phyloP scores from a whole-genome alignment of 2,888 invertebrate genomes.

The Bhutanitis thaidina region DNA sequence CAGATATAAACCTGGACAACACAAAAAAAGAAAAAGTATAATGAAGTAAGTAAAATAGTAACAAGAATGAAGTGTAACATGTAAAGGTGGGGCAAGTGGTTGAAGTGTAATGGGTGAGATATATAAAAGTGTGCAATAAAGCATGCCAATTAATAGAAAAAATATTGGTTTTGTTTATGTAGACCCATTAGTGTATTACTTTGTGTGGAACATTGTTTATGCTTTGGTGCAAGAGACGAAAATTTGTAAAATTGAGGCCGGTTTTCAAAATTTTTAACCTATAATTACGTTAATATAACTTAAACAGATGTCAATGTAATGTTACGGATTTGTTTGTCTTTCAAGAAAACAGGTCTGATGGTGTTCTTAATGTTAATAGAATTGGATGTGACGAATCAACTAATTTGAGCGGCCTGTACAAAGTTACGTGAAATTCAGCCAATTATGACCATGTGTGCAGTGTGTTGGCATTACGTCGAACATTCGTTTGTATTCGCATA shows the following conservation, averaged over 20 bases:
- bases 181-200: slow-evolving; percentile 65
- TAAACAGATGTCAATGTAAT: background rate
- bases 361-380: background rate
- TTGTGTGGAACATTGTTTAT: background rate
- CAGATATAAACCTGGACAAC: background rate
- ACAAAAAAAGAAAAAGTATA: slow-evolving; percentile 1
- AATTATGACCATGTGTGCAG: slow-evolving; percentile 67
- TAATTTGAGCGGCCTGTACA: background rate
- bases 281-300: background rate
- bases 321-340: background rate
- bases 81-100: slow-evolving; percentile 32
- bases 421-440: slow-evolving; percentile 28
- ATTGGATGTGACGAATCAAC: too few species aligned
- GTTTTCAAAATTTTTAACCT: background rate
- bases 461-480: slow-evolving; percentile 62
- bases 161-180: slow-evolving; percentile 33
- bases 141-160: slow-evolving; percentile 48
- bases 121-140: slow-evolving; percentile 23
- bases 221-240: background rate
- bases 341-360: background rate
- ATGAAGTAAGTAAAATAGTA: slow-evolving; percentile 1
- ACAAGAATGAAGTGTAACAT: slow-evolving; percentile 16
- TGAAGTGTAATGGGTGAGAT: slow-evolving; percentile 22
- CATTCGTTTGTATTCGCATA: slow-evolving; percentile 7
- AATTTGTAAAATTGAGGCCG: background rate